Evolutionary conservation across 37 sponge, comb jelly and placozoan species (phyloP), one percentile per base, ranked within the genome.

Genomic region (Dysidea cf. avara): DNA sequence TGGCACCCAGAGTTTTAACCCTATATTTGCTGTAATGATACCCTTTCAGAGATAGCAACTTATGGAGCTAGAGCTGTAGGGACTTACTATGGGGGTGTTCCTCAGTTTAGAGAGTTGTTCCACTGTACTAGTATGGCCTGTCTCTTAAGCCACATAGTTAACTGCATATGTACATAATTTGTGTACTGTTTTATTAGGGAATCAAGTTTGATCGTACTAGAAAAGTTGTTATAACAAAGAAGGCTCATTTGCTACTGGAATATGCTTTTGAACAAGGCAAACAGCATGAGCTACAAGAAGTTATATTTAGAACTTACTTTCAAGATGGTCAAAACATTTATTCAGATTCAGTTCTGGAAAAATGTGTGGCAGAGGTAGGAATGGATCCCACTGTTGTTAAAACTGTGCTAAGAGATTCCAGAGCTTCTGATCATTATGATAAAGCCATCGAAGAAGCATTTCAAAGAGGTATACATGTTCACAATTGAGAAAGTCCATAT

Each of bases 221-320:
- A 1, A 21, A 75, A 49, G 64, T 82, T 0, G 35, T 83, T 1
- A 65, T 76, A 34, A 83, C 90, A 18, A 89, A 76, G 50, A 83
- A 79, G 64, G 59, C 84, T 22, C 90, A 89, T 53, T 65, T 80
- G 13, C 61, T 89, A 25, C 61, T 89, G 20, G 84, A 78, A 13
- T 66, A 74, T 79, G 90, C 84, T 16, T 26, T 39, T 48, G 74
- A 53, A 16, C 38, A 79, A 18, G 80, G 80, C 35, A 83, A 78
- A 46, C 90, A 89, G 40, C 81, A 89, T 26, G 69, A 78, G 56
- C 28, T 89, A 17, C 77, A 79, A 12, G 90, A 89, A 39, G 77
- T 64, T 22, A 20, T 85, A 29, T 82, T 87, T 39, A 36, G 53
- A 29, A 47, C 81, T 0, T 89, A 83, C 65, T 89, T 73, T 61